Evolutionary conservation across 2,113 vertebrate species (phyloP).

Genomic region (Typhlomys cinereus): DNA sequence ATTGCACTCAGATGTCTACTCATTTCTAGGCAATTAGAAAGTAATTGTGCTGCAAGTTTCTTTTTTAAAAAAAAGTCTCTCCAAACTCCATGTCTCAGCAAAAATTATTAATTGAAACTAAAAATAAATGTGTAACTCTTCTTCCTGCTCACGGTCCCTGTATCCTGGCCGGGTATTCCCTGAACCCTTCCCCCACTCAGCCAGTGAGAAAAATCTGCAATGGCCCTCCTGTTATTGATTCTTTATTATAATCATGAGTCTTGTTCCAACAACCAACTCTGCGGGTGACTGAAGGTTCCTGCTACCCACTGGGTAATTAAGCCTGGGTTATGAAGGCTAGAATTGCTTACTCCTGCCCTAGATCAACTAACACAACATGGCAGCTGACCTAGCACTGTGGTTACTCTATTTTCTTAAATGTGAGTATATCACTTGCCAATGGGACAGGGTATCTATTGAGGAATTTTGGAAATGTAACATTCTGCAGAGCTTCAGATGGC

Average conservation of each 20-base stretch:
- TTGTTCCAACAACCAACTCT: conserved; percentile 65
- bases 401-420: background rate
- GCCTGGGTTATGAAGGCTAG: conserved; percentile 61
- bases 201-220: conserved; percentile 57
- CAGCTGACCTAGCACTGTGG: background rate
- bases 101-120: conserved; percentile 79
- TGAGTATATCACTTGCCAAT: background rate
- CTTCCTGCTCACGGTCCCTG: background rate
- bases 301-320: conserved; percentile 73
- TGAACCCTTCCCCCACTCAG: conserved; percentile 56
- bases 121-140: conserved; percentile 68
- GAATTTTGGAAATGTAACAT: background rate
- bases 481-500: background rate
- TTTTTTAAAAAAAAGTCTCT: conserved; percentile 48
- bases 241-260: conserved; percentile 79
- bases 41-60: conserved; percentile 70
- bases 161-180: background rate
- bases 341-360: conserved; percentile 43
- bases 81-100: conserved; percentile 71
- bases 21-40: conserved; percentile 76
- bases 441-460: background rate
- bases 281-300: conserved; percentile 31
- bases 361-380: background rate
- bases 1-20: conserved; percentile 71
- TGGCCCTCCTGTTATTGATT: conserved; percentile 66